Evolutionary conservation across 1,140 invertebrate species (phyloP).

Genomic region (Brachionus rubens): DNA sequence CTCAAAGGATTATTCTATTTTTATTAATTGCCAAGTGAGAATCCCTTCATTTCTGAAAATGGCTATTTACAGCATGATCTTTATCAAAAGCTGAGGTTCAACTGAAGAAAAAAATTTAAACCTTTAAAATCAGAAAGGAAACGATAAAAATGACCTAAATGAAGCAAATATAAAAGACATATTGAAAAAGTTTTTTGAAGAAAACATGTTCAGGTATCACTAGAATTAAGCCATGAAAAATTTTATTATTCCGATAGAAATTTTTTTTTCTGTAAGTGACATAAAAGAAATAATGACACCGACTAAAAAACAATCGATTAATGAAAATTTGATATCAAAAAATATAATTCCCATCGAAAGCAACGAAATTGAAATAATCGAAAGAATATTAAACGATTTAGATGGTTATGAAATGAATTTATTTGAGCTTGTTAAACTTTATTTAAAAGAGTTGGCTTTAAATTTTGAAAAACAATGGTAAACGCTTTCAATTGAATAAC

Average conservation of each 20-base stretch:
- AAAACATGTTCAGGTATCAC: conserved; percentile 17
- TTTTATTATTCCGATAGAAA: no score
- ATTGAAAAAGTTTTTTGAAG: conserved; percentile 19
- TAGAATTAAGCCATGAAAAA: no score
- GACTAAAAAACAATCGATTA: background rate
- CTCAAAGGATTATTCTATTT: no score
- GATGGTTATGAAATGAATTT: background rate
- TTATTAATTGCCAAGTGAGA: no score
- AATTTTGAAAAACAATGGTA: conserved; percentile 19
- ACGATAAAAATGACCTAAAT: conserved; percentile 36
- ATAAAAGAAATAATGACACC: conserved; percentile 30
- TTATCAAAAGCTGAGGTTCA: no score
- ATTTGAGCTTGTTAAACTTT: conserved; percentile 4
- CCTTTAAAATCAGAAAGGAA: no score
- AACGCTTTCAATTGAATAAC: background rate
- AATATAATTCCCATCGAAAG: background rate
- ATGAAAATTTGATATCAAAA: conserved; percentile 1
- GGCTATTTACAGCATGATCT: no score
- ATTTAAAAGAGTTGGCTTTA: conserved; percentile 4
- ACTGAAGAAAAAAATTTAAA: background rate
- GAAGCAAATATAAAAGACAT: background rate
- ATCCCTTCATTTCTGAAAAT: no score
- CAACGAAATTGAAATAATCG: background rate
- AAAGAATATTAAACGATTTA: background rate
- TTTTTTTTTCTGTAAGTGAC: background rate